Conservation (phyloP, 2,113 vertebrate species). For the Fregetta grallaria region DNA sequence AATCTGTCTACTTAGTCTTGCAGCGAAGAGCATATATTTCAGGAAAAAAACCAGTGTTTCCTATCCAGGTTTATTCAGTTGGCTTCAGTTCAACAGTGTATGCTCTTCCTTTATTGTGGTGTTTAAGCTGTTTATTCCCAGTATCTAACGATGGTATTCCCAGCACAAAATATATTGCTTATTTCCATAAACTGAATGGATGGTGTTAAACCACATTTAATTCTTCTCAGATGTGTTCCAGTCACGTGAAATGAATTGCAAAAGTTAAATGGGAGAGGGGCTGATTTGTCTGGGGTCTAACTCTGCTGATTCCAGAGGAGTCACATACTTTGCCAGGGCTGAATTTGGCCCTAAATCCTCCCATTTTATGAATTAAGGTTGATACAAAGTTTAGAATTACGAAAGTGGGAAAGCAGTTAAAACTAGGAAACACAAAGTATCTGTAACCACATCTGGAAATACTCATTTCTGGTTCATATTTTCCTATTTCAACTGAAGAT, state of each 20-base stretch:
- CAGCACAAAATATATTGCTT: not conserved
- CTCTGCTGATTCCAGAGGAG: not conserved
- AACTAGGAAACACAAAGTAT: not conserved
- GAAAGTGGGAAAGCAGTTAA: not conserved
- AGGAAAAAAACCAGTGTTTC: not conserved
- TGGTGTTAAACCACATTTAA: not conserved
- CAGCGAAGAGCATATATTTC: not conserved
- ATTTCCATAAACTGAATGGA: not conserved
- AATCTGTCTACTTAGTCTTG: not conserved
- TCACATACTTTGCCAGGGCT: not conserved
- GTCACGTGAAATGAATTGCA: not conserved
- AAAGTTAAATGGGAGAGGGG: not conserved
- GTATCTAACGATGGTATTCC: not conserved
- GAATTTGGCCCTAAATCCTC: not conserved
- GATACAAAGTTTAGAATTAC: slow-evolving; percentile 38
- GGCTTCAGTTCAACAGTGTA: not conserved
- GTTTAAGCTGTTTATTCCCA: not conserved
- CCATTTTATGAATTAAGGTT: slow-evolving; percentile 25
- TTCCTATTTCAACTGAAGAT: slow-evolving; percentile 43
- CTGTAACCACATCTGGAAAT: slow-evolving; percentile 60
- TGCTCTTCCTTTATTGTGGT: not conserved
- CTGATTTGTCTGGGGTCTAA: not conserved
- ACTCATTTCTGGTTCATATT: slow-evolving; percentile 44
- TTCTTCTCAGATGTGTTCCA: not conserved
- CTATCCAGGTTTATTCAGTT: not conserved